Evolutionary conservation across 30 jellyfish, hydroid and myxozoan species (phyloP).

Genomic region (Turritopsis rubra): DNA sequence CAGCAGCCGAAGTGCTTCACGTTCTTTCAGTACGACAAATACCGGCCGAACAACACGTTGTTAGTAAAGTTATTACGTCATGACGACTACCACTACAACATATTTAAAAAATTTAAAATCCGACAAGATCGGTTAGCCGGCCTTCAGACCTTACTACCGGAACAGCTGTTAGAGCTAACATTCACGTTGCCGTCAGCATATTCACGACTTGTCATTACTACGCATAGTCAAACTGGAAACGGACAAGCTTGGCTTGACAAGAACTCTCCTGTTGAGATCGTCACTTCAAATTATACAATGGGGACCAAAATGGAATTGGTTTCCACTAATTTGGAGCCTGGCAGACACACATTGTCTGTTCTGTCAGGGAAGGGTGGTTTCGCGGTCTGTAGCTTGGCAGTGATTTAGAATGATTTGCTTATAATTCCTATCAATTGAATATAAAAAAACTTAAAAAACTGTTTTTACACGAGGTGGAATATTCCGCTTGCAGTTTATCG

Average conservation of each 20-base stretch:
- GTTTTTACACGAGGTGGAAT: too few species aligned
- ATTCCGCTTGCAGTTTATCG: too few species aligned
- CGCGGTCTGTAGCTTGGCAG: slow-evolving; percentile 78
- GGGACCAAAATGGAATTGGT: slow-evolving; percentile 76
- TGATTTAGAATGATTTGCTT: not conserved
- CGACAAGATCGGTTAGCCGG: slow-evolving; percentile 92
- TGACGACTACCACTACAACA: slow-evolving; percentile 76
- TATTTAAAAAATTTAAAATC: slow-evolving; percentile 79
- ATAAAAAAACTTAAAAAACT: too few species aligned
- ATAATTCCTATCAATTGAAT: too few species aligned
- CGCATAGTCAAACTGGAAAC: slow-evolving; percentile 84
- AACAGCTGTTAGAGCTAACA: slow-evolving; percentile 60
- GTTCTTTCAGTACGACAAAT: slow-evolving; percentile 81
- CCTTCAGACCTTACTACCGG: slow-evolving; percentile 70
- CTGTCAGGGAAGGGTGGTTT: slow-evolving; percentile 84
- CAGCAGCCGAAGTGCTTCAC: slow-evolving; percentile 97
- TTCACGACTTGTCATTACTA: slow-evolving; percentile 78
- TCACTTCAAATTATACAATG: slow-evolving; percentile 74
- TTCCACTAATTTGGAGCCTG: slow-evolving; percentile 79
- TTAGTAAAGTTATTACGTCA: slow-evolving; percentile 38
- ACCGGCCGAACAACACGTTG: slow-evolving; percentile 81
- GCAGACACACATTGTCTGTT: slow-evolving; percentile 67
- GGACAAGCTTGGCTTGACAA: slow-evolving; percentile 69
- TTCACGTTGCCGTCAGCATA: slow-evolving; percentile 71
- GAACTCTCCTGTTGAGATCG: slow-evolving; percentile 18